These are phyloP conservation scores for Drosophila nigritarsus DNA, from an alignment of 2,888 invertebrate species.

Conservation along the genomic window DNA sequence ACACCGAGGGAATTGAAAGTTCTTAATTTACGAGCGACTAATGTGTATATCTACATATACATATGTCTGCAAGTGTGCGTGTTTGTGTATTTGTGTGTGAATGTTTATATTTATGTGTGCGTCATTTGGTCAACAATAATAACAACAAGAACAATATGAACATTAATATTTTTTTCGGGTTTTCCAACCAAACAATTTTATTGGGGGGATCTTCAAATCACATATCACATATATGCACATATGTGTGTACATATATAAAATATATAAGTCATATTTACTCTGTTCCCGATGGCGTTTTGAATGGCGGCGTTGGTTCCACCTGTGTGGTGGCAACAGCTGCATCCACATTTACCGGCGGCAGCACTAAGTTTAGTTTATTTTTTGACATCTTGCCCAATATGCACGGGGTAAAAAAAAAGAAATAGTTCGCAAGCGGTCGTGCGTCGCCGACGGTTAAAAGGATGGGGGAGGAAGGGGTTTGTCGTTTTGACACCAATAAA, in stretches of 20 bases:
- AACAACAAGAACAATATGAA: slow-evolving; percentile 27
- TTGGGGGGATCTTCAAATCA: slow-evolving; percentile 17
- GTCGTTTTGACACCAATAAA: slow-evolving; percentile 25
- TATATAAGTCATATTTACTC: slow-evolving; percentile 82
- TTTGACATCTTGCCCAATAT: slow-evolving; percentile 89
- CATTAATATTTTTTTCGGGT: slow-evolving; percentile 10
- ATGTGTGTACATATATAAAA: slow-evolving; percentile 10
- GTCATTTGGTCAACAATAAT: slow-evolving; percentile 36
- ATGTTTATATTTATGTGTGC: slow-evolving; percentile 40
- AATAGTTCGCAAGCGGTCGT: slow-evolving; percentile 27
- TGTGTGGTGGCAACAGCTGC: slow-evolving; percentile 86
- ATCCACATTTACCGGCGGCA: slow-evolving; percentile 95
- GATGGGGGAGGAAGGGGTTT: slow-evolving; percentile 25
- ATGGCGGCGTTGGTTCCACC: slow-evolving; percentile 86
- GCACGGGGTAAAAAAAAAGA: slow-evolving; percentile 22
- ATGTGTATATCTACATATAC: not conserved
- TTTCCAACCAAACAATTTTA: slow-evolving; percentile 22
- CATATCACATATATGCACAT: slow-evolving; percentile 11
- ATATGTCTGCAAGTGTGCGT: not conserved
- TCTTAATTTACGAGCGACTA: slow-evolving; percentile 3
- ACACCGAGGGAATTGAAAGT: not conserved
- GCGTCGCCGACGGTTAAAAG: slow-evolving; percentile 25
- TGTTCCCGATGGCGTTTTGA: slow-evolving; percentile 85
- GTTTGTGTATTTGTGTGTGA: slow-evolving; percentile 4
- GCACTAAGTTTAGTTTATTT: slow-evolving; percentile 95